These are phyloP conservation scores for Leucosticte australis DNA, from an alignment of 2,113 vertebrate species.

Conservation along the genomic window DNA sequence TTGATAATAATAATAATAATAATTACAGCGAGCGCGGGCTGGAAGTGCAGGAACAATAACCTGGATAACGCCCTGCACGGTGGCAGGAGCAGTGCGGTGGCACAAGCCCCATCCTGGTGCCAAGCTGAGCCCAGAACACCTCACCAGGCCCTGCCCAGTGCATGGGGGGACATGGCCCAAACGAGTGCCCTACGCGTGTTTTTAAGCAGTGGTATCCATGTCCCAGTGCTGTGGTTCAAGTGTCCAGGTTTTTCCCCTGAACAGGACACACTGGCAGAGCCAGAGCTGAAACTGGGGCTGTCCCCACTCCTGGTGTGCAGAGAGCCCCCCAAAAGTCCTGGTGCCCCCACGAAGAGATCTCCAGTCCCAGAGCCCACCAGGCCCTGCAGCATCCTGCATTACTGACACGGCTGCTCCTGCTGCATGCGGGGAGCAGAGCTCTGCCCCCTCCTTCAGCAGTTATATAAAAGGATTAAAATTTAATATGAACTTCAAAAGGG, in stretches of 20 bases:
- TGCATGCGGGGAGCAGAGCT: not conserved
- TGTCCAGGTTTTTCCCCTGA: not conserved
- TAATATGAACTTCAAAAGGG: not conserved
- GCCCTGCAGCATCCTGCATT: not conserved
- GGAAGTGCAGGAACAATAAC: not conserved
- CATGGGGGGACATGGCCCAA: rapidly evolving
- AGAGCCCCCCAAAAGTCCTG: not conserved
- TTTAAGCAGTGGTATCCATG: rapidly evolving
- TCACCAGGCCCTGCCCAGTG: not conserved
- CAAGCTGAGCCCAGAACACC: not conserved
- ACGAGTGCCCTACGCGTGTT: rapidly evolving
- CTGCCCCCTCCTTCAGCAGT: slow-evolving; percentile 7
- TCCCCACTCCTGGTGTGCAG: not conserved
- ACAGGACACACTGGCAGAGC: not conserved
- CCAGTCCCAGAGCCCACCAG: not conserved
- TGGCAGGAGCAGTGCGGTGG: rapidly evolving
- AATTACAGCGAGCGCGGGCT: not conserved
- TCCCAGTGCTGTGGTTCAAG: not conserved
- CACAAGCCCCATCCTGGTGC: not conserved
- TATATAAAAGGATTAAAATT: slow-evolving; percentile 44
- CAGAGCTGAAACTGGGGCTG: not conserved
- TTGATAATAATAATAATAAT: slow-evolving; percentile 21
- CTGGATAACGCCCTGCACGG: not conserved
- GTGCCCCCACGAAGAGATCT: rapidly evolving
- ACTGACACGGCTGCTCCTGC: not conserved